Percentiles rank a stretch among this genome's conserved stretches.
Conservation (phyloP, 2,888 invertebrate genomes). For the Orchesella flavescens region DNA sequence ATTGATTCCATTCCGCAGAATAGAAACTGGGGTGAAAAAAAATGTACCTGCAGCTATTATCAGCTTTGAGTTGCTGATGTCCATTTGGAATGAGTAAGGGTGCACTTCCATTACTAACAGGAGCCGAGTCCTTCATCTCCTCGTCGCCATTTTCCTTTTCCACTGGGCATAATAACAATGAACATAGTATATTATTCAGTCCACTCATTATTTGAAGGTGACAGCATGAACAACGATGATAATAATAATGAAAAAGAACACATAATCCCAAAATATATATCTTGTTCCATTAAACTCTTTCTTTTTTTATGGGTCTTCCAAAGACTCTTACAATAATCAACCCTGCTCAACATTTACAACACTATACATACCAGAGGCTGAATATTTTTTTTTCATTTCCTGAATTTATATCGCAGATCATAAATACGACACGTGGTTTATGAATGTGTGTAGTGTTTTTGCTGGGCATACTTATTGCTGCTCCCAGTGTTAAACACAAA, state of each 20-base stretch:
- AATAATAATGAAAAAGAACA: not conserved
- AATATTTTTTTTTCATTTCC: conserved; percentile 25
- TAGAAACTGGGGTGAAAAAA: no score
- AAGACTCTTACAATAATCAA: not conserved
- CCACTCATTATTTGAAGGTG: not conserved
- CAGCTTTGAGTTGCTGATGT: conserved; percentile 57
- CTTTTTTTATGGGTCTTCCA: not conserved
- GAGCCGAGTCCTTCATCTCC: conserved; percentile 78
- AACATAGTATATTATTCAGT: not conserved
- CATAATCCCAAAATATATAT: not conserved
- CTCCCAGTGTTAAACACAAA: not conserved
- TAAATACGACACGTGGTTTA: conserved; percentile 13
- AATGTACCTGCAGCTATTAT: conserved; percentile 66
- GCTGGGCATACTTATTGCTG: not conserved
- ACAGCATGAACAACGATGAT: not conserved
- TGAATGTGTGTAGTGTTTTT: not conserved
- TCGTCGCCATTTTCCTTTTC: conserved; percentile 78
- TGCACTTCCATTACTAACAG: conserved; percentile 66
- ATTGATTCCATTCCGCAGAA: no score
- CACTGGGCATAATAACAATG: conserved; percentile 45
- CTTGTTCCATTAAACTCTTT: not conserved
- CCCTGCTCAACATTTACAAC: not conserved
- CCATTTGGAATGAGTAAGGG: conserved; percentile 61
- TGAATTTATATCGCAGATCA: conserved; percentile 12
- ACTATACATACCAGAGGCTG: not conserved